Conservation (phyloP, 1,140 invertebrate species). For the Drosophila obscura region DNA sequence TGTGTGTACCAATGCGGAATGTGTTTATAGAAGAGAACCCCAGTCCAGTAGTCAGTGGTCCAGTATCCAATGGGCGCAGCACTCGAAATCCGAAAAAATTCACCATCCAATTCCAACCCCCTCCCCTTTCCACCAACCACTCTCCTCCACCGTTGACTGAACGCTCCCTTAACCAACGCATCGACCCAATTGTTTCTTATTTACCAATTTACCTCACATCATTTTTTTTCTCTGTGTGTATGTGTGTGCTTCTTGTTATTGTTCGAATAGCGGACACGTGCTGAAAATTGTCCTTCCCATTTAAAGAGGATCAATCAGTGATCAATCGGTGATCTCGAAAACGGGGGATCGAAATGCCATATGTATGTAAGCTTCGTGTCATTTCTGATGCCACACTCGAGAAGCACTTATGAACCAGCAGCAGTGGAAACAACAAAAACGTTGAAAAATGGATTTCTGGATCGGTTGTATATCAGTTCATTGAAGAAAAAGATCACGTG, state of each 20-base stretch:
- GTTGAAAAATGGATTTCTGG: conserved; percentile 16
- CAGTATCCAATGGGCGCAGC: too few species aligned
- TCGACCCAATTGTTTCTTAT: conserved; percentile 6
- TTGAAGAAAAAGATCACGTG: conserved; percentile 17
- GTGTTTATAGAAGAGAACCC: conserved; percentile 68
- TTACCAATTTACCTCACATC: conserved; percentile 21
- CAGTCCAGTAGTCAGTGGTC: conserved; percentile 15
- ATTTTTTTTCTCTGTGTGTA: too few species aligned
- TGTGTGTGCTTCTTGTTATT: too few species aligned
- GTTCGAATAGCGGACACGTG: conserved; percentile 26
- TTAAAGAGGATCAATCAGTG: conserved; percentile 7
- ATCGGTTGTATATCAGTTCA: conserved; percentile 19
- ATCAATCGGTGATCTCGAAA: not conserved
- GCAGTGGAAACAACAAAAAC: conserved; percentile 24
- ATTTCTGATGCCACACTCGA: conserved; percentile 15
- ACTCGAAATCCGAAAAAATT: conserved; percentile 6
- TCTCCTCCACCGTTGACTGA: not conserved
- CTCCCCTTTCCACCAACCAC: not conserved
- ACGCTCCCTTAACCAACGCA: not conserved
- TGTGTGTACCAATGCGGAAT: conserved; percentile 63
- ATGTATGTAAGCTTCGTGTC: conserved; percentile 18
- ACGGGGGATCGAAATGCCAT: too few species aligned
- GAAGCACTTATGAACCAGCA: conserved; percentile 6
- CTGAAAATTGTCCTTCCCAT: conserved; percentile 2
- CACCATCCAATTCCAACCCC: not conserved